phyloP scores from a whole-genome alignment of 1,140 invertebrate genomes.

The Amyelois transitella region DNA sequence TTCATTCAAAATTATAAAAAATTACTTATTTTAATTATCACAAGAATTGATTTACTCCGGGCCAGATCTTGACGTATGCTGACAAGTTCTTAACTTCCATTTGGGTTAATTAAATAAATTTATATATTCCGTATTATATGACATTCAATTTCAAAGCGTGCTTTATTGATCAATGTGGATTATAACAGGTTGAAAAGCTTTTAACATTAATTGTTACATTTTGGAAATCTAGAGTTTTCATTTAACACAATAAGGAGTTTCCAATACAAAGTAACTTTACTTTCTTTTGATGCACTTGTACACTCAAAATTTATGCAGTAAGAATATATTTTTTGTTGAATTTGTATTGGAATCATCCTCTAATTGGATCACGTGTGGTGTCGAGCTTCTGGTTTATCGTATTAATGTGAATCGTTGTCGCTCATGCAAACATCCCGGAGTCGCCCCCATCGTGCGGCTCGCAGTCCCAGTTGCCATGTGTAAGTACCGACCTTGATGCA shows the following conservation, averaged over 20 bases:
- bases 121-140: background rate
- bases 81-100: background rate
- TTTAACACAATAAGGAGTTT: slow-evolving; percentile 17
- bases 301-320: no score
- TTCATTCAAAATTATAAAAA: no score
- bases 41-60: background rate
- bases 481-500: slow-evolving; percentile 67
- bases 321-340: background rate
- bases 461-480: slow-evolving; percentile 57
- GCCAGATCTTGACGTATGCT: background rate
- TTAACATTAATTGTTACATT: slow-evolving; percentile 6
- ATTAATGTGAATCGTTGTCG: slow-evolving; percentile 73
- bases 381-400: slow-evolving; percentile 58
- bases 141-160: background rate
- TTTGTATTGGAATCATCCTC: slow-evolving; percentile 39
- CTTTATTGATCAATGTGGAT: background rate
- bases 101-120: background rate
- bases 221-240: slow-evolving; percentile 1
- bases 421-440: slow-evolving; percentile 68
- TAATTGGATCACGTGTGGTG: slow-evolving; percentile 41
- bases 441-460: slow-evolving; percentile 44
- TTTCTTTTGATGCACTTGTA: no score
- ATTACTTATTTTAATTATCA: no score
- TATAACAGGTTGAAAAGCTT: background rate
- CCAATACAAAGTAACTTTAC: no score